Evolutionary conservation across 2,888 invertebrate genomes (phyloP).

Genomic region (Gastrophysa polygoni): DNA sequence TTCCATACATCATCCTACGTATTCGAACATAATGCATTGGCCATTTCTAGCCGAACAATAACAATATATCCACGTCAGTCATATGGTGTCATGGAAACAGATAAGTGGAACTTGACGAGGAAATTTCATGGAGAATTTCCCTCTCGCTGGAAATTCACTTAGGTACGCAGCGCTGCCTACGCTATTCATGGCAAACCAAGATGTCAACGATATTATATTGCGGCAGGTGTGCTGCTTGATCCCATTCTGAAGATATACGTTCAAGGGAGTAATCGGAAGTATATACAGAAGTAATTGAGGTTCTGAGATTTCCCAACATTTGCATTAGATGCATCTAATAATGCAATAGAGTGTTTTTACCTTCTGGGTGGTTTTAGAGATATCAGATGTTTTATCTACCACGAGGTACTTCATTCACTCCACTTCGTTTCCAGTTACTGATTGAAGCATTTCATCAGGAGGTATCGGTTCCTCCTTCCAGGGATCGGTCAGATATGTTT

Average conservation of each 20-base stretch:
- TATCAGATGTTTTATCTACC: no score
- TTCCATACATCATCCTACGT: not conserved
- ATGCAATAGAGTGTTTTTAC: no score
- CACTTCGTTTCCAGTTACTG: no score
- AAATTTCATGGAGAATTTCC: constrained; percentile 41
- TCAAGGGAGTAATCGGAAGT: not conserved
- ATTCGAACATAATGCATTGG: not conserved
- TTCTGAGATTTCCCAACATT: no score
- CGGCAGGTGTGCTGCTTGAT: constrained; percentile 41
- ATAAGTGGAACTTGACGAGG: constrained; percentile 28
- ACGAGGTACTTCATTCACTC: no score
- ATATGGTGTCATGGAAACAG: constrained; percentile 15
- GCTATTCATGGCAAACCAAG: constrained; percentile 36
- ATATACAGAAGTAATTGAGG: no score
- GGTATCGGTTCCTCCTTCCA: no score
- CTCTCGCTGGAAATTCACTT: constrained; percentile 40
- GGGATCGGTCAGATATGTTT: no score
- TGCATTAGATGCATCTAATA: no score
- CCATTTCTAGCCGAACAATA: constrained; percentile 14
- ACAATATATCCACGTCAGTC: constrained; percentile 26
- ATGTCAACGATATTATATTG: constrained; percentile 43
- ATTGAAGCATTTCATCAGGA: no score
- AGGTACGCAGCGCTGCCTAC: constrained; percentile 33
- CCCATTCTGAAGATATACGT: constrained; percentile 24
- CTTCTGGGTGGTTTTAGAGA: no score